Base-by-base conservation (phyloP, 2,113 vertebrate genomes). In the Cryptotis parvus region DNA sequence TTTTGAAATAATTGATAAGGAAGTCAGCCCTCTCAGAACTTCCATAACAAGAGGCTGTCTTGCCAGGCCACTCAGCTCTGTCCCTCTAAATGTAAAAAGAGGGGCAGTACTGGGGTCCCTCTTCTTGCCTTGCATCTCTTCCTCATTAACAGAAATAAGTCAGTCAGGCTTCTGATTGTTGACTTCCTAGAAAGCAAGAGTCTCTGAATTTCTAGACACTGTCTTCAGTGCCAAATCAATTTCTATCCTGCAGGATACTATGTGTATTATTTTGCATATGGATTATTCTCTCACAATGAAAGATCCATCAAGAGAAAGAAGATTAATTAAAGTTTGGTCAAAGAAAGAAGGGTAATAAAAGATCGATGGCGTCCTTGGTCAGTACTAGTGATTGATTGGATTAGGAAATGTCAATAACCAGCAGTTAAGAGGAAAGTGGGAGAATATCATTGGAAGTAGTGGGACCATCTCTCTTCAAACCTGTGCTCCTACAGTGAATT, bases 21-120 rank as follows among this genome's bases (percentile, higher is more conserved):
- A 35, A 26, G 5, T 24, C 22, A 9, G 65, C 58, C 39, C 55
- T 11, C 10, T 22, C 2, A 45, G 18, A n/a, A 33, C 6, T 11
- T 26, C 24, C 6, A 9, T 3, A 27, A 12, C 0, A 0, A 9
- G 26, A 33, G 24, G 12, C 10, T 20, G 6, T 31, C 14, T 45
- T 33, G 7, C 11, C 9, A 31, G 68, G 11, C 20, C 43, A 2
- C 24, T 27, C 9, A 8, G 1, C 7, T 11, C 41, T 41, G 33
- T 27, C 66, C 20, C 26, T 39, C 12, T 39, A 16, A 26, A 1
- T 9, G 6, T 39, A 7, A 52, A 0, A 16, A 33, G 29, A 55
- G 45, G 37, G 0, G 2, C n/a, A 39, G 45, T 8, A 27, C 4
- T 3, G 9, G 14, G 24, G 33, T 10, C 11, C 11, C 70, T 20